Conservation (phyloP, 2,888 invertebrate species). For the Hetaerina titia region DNA sequence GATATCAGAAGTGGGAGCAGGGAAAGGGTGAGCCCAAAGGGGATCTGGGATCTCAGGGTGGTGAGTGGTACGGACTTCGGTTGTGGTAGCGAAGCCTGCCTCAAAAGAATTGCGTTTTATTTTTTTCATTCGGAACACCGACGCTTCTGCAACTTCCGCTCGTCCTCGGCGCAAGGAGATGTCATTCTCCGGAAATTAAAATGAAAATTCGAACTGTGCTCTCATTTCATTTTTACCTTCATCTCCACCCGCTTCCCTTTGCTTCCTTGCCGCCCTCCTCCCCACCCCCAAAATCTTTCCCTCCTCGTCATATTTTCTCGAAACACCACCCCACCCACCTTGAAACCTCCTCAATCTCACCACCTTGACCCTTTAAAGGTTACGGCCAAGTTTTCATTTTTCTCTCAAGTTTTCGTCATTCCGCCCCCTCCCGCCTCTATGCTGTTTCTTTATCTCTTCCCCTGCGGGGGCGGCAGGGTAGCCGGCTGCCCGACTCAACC, state of each 20-base stretch:
- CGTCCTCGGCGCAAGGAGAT: constrained; percentile 8
- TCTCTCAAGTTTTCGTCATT: too few species aligned
- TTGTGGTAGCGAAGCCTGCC: too few species aligned
- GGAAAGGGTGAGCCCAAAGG: not conserved
- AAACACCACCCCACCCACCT: too few species aligned
- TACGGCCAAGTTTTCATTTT: too few species aligned
- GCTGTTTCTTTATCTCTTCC: too few species aligned
- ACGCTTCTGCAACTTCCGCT: constrained; percentile 30
- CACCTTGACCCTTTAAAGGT: too few species aligned
- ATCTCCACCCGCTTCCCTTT: not conserved
- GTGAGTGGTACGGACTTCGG: not conserved
- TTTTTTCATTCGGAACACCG: constrained; percentile 30
- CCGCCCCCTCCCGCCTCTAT: too few species aligned
- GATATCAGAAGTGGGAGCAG: not conserved
- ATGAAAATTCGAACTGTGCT: constrained; percentile 43
- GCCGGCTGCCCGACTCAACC: too few species aligned
- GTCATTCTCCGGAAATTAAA: constrained; percentile 63
- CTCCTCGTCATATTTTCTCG: not conserved
- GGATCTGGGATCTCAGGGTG: not conserved
- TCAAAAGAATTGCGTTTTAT: not conserved
- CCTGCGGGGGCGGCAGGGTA: too few species aligned
- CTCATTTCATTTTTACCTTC: not conserved
- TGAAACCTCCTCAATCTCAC: too few species aligned
- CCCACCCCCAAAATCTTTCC: not conserved
- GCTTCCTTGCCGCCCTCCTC: not conserved